These are phyloP conservation scores for Acromyrmex echinatior DNA, from an alignment of 1,140 invertebrate species.

Conservation along the genomic window DNA sequence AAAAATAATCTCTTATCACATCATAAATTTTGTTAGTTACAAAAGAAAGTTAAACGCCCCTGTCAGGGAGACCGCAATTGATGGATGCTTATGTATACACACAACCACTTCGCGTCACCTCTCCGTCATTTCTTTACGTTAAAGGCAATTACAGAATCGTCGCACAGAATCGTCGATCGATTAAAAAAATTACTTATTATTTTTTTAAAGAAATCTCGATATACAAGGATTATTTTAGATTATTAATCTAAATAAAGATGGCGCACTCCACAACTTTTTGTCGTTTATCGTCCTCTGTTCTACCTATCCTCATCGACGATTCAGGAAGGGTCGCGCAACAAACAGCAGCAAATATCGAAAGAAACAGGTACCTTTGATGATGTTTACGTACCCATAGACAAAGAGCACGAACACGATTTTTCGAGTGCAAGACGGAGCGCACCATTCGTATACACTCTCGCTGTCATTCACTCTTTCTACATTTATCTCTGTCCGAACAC, in stretches of 20 bases:
- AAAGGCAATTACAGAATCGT: neutral
- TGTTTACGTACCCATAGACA: conserved; percentile 76
- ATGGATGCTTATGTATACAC: no score
- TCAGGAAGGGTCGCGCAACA: no score
- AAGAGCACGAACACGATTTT: conserved; percentile 65
- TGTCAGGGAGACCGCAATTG: neutral
- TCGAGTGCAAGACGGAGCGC: conserved; percentile 43
- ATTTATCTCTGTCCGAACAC: conserved; percentile 1
- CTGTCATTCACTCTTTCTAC: neutral
- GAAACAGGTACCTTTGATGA: conserved; percentile 80
- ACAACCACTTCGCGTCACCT: conserved; percentile 13
- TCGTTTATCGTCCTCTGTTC: no score
- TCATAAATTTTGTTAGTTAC: neutral
- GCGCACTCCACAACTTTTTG: no score
- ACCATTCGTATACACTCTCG: neutral
- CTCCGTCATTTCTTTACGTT: neutral
- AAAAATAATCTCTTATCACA: neutral
- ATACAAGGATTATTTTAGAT: neutral
- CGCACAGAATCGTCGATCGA: neutral
- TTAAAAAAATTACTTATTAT: neutral
- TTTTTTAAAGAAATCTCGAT: neutral
- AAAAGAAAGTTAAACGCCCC: neutral
- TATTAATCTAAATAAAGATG: neutral
- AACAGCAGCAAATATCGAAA: no score
- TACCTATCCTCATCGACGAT: no score